phyloP scores from a whole-genome alignment of 2,888 invertebrate genomes.

The Tolmerus cingulatus region DNA sequence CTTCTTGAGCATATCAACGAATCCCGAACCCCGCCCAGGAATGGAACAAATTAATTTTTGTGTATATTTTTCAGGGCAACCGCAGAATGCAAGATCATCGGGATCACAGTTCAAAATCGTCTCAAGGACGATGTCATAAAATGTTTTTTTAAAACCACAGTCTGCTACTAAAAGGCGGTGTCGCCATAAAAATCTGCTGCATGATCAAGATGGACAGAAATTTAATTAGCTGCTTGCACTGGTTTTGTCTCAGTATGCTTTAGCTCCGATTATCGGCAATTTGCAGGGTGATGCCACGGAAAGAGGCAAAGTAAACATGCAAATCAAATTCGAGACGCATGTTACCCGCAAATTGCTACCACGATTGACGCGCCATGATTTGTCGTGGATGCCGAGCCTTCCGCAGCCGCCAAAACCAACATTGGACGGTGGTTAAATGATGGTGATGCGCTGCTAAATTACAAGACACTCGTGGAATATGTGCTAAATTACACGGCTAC shows the following conservation, averaged over 20 bases:
- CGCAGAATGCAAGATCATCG: not conserved
- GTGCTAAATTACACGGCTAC: not conserved
- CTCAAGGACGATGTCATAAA: not conserved
- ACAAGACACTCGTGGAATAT: not conserved
- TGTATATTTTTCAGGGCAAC: not conserved
- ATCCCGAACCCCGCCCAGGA: not conserved
- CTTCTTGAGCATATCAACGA: not conserved
- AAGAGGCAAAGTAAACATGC: not conserved
- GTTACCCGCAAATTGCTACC: conserved; percentile 19
- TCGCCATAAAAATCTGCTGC: not conserved
- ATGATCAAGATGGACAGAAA: conserved; percentile 1
- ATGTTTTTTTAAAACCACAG: not conserved
- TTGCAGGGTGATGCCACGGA: not conserved
- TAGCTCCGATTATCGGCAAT: not conserved
- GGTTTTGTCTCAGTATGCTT: conserved; percentile 4
- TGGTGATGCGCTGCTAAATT: conserved; percentile 11
- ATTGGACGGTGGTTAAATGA: not conserved
- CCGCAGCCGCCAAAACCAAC: conserved; percentile 12
- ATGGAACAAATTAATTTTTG: not conserved
- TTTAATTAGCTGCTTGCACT: not conserved
- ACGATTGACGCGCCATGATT: conserved; percentile 6
- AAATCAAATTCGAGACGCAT: not conserved
- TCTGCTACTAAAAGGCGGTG: not conserved
- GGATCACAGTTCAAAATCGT: not conserved
- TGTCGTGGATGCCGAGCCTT: not conserved